Base-by-base conservation (phyloP, 1,140 invertebrate genomes). In the Schlechtendalia chinensis region DNA sequence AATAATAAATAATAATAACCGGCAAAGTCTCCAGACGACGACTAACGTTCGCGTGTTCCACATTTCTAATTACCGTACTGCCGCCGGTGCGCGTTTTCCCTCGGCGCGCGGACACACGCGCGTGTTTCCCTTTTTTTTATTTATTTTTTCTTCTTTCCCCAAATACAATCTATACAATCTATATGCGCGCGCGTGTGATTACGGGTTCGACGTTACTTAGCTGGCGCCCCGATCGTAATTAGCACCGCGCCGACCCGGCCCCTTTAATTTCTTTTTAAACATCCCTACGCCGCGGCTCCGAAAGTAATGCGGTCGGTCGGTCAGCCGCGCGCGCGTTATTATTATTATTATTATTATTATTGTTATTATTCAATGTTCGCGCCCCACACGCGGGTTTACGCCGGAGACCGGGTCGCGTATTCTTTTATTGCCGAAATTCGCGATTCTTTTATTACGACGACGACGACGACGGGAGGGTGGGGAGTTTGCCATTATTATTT, bases 1-100 rank as follows among this genome's bases (percentile, higher is more conserved):
- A 16, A 61, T 29, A 61, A 61, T 61, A 29, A 61, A n/a, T 61
- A 24, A 61, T 27, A 17, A 27, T 5, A 3, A 6, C 6, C 4
- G 27, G 5, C 6, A 16, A 1, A 16, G 27, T 39, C 5, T 8
- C 16, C 24, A 17, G 27, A 29, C 27, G 27, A 61, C 16, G 53
- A 59, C 74, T 77, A 56, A 61, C 59, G 74, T 77, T 77, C 56
- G 74, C 74, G 74, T 77, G 74, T 77, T 77, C 74, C 53, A 77
- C n/a, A 58, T 58, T 77, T 77, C 74, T 77, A 77, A 77, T 77
- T 77, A 77, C 74, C 56, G 74, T 45, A 54, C 74, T 29, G 71
- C 50, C 71, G 71, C 47, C 47, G 8, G 17, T 17, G 12, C 27
- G 47, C 39, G 19, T 56, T 19, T 54, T 10, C 27, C 16, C 53